Evolutionary conservation across 2,797 vertebrate genomes (phyloP).

Genomic region (Pogonophryne albipinna): DNA sequence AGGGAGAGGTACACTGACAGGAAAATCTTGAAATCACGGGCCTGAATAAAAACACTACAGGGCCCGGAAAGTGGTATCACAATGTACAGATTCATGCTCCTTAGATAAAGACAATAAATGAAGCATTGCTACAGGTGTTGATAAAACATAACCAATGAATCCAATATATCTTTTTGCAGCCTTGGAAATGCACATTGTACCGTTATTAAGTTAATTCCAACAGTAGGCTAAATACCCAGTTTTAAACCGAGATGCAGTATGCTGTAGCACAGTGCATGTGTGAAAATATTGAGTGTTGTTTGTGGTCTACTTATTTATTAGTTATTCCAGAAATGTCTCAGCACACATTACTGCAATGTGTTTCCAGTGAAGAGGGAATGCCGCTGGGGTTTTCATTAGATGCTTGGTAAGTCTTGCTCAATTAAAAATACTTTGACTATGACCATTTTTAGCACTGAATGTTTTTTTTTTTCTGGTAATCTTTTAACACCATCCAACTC

Average conservation of each 20-base stretch:
- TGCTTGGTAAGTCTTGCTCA: neutral
- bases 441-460: neutral
- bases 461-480: neutral
- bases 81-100: neutral
- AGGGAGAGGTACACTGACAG: constrained; percentile 15
- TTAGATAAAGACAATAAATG: neutral
- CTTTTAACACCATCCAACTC: neutral
- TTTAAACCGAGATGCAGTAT: constrained; percentile 4
- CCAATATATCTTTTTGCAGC: neutral
- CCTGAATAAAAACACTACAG: constrained; percentile 9
- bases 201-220: neutral
- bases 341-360: neutral
- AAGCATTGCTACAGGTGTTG: neutral
- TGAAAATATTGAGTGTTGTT: neutral
- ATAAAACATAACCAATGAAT: neutral
- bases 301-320: neutral
- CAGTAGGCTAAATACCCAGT: neutral
- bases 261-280: neutral
- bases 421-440: constrained; percentile 19
- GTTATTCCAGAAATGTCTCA: neutral
- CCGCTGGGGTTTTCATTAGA: neutral
- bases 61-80: neutral
- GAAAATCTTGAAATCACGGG: constrained; percentile 32
- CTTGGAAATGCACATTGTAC: neutral
- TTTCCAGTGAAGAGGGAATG: neutral